Conservation (phyloP, 2,888 invertebrate species). For the Chorisops tibialis region DNA sequence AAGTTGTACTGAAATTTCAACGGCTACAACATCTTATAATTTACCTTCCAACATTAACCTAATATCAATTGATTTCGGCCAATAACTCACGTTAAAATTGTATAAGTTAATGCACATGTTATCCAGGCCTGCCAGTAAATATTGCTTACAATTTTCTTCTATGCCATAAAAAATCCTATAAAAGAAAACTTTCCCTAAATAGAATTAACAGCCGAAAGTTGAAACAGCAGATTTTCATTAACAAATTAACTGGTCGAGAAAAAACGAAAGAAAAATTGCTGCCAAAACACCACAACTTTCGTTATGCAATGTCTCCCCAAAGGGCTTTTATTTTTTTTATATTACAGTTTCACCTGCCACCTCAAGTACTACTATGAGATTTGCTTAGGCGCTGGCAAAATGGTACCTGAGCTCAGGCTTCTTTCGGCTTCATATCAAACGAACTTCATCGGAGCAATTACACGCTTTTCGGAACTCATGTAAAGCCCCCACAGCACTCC, state of each 20-base stretch:
- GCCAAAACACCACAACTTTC: constrained; percentile 6
- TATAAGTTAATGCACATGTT: no score
- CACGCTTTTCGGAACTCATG: constrained; percentile 21
- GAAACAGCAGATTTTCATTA: constrained; percentile 22
- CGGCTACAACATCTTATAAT: no score
- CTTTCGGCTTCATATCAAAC: background rate
- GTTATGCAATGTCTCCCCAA: constrained; percentile 8
- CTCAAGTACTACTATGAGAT: constrained; percentile 19
- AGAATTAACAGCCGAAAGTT: constrained; percentile 15
- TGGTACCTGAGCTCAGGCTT: background rate
- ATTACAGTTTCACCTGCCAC: constrained; percentile 22
- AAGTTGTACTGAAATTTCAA: no score
- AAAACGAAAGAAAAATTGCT: constrained; percentile 1
- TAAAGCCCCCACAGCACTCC: constrained; percentile 9
- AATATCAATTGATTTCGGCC: no score
- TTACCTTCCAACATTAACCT: no score
- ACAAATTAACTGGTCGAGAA: constrained; percentile 6
- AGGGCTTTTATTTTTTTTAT: constrained; percentile 15
- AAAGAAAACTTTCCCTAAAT: constrained; percentile 6
- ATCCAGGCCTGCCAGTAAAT: no score
- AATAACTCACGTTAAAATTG: no score
- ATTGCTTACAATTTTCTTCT: no score
- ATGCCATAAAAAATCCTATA: background rate
- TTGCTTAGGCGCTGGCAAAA: background rate
- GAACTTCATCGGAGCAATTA: constrained; percentile 17